Base-by-base conservation (phyloP, 2,888 invertebrate species). In the Eupithecia vulgata region DNA sequence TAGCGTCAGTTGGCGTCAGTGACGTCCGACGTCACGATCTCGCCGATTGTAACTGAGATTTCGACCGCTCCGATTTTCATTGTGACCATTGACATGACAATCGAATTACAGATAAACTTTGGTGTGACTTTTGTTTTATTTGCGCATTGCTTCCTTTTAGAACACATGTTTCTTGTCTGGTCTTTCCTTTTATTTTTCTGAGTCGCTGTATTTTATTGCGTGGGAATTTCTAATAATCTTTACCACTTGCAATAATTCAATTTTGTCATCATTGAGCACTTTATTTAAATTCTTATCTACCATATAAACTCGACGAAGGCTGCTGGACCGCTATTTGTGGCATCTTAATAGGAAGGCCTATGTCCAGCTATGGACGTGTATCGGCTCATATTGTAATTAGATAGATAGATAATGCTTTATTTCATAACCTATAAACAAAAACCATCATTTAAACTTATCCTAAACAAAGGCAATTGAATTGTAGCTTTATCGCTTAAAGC, bases 1-100 rank as follows among this genome's bases (percentile, higher is more conserved):
- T 52, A 57, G 25, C 30, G 37, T 67, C 37, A 40, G 61, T 37
- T 70, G 81, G 76, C 78, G 59, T 59, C 64, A 72, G 67, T 74
- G 82, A 83, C 81, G 81, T 81, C 83, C 80, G 80, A 80, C 78
- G 73, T 82, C 82, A 74, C 83, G 84, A 81, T 82, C 83, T 84
- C 90, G 89, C 89, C 87, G 93, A 93, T 92, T 85, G 88, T 88
- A 87, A 83, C 81, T 84, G 81, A 87, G 93, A 94, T 93, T 90
- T 86, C 80, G 82, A 82, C 80, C 81, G 81, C 86, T 80, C 85
- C 85, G 87, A 88, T 87, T 85, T 86, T 84, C 84, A 87, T 90
- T 87, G 87, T 85, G 84, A 85, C 84, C 86, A 83, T 85, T 35
- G 61, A 74, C 84, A 81, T 83, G 86, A 89, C 85, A 85, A 84